Base-by-base conservation (phyloP, 2,888 invertebrate species). In the Biston betularia region DNA sequence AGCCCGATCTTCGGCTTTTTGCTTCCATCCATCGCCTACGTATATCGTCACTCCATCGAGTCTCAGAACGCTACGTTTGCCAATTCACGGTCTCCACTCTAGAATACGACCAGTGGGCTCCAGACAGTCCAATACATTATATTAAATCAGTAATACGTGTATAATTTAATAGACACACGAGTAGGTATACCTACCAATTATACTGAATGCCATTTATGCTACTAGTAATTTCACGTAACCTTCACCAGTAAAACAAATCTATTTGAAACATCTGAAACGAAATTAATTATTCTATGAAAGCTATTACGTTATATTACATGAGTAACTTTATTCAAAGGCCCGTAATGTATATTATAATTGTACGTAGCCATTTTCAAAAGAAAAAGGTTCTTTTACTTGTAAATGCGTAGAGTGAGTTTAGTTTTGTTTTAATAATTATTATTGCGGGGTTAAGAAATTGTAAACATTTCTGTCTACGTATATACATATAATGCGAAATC, bases 301-400 rank as follows among this genome's bases (percentile, higher is more conserved):
- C 65, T 63, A 58, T 65, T 65, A 65, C 60, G 59, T 55, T 49
- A 62, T 63, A 59, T 46, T 57, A 63, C 52, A 64, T 44, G 48
- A 49, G 61, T 61, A 65, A 63, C 40, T 52, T 66, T 70, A 65
- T 69, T 62, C 63, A 70, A 69, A 64, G 46, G 63, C 55, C 50
- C 54, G 46, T 55, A 50, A 65, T 65, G 56, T 65, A 58, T 63
- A 34, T 49, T 59, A 66, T 63, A 68, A 58, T 55, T 48, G 34
- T 63, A 56, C 65, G 42, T 40, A 63, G 64, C 40, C 48, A 60
- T 55, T 62, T 64, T 34, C 65, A 70, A 70, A n/a, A 69, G 66
- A 59, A 65, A 70, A 60, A 52, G 35, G 59, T 59, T 49, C n/a
- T 56, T 63, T 56, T 63, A 63, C 42, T 58, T 57, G 60, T 44